Conservation (phyloP, 2,888 invertebrate genomes). For the Drosophila quasianomalipes region DNA sequence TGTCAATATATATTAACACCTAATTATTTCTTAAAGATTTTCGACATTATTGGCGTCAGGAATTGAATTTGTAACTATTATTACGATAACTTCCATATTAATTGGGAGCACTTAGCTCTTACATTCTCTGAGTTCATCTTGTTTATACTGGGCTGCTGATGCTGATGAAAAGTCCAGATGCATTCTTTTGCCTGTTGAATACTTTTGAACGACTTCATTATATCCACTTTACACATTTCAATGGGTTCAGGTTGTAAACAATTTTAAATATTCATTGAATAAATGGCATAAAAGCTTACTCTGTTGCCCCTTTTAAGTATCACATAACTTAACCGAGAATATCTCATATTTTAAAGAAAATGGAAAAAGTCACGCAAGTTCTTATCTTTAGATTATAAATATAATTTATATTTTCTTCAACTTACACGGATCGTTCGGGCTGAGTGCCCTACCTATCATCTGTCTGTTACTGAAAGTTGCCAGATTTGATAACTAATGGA, state of each 20-base stretch:
- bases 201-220: background rate
- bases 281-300: background rate
- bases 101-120: background rate
- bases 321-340: no score
- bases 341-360: background rate
- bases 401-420: background rate
- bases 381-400: background rate
- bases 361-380: conserved; percentile 24
- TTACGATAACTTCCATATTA: background rate
- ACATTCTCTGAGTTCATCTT: background rate
- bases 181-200: background rate
- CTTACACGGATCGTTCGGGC: background rate
- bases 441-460: background rate
- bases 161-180: background rate
- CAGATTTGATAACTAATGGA: background rate
- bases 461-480: background rate
- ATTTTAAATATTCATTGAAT: background rate
- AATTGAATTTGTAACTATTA: no score
- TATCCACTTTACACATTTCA: background rate
- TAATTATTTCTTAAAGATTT: background rate
- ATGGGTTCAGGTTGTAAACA: background rate
- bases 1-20: background rate
- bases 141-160: background rate
- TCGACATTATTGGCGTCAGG: fast-evolving
- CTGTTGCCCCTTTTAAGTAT: no score